Percentiles rank a stretch among this genome's conserved stretches.
phyloP scores from a whole-genome alignment of 2,888 invertebrate species.

The Limnephilus lunatus region DNA sequence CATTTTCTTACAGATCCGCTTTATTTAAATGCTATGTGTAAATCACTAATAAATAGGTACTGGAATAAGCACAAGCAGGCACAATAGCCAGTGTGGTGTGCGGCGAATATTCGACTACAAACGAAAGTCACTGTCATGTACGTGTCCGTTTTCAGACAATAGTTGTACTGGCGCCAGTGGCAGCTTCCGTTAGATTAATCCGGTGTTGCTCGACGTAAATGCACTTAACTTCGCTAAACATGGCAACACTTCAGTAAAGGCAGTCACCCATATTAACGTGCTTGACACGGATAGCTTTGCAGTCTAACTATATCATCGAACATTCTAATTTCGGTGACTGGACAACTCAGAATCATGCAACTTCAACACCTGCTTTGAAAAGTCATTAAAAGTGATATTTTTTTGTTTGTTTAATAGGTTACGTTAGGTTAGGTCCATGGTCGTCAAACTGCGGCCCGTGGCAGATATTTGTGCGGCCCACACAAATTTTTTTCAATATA shows the following conservation, averaged over 20 bases:
- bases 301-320: too few relatives aligned
- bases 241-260: background rate
- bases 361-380: too few relatives aligned
- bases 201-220: conserved; percentile 10
- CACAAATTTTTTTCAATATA: too few relatives aligned
- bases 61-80: background rate
- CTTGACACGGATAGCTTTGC: background rate
- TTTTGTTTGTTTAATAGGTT: too few relatives aligned
- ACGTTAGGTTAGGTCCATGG: too few relatives aligned
- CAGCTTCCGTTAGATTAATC: conserved; percentile 25
- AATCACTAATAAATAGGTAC: background rate
- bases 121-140: background rate
- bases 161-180: background rate
- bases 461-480: too few relatives aligned
- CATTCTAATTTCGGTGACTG: too few relatives aligned
- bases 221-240: background rate
- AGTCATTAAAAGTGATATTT: too few relatives aligned
- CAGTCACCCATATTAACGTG: background rate
- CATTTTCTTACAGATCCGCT: background rate
- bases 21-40: background rate
- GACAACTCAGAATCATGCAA: too few relatives aligned
- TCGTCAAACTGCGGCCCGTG: too few relatives aligned
- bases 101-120: background rate
- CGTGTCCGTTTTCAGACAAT: conserved; percentile 15
- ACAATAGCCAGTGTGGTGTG: too few relatives aligned